These are phyloP conservation scores for Gymnogyps californianus DNA, from an alignment of 2,113 vertebrate genomes.

Conservation along the genomic window DNA sequence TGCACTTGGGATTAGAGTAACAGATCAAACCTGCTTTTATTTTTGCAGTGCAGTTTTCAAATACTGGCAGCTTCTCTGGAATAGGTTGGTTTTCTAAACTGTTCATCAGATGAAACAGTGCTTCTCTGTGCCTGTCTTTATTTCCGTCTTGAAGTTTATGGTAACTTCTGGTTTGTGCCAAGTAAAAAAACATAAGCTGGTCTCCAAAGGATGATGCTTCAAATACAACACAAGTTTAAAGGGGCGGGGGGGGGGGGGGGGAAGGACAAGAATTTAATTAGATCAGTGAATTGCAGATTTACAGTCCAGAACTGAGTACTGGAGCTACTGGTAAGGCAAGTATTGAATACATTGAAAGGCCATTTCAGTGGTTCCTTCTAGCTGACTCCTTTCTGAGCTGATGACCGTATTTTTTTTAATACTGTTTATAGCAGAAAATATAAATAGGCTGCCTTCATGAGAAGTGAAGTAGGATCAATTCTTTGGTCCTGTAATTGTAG, in stretches of 20 bases:
- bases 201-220: neutral
- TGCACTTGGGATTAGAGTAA: neutral
- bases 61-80: neutral
- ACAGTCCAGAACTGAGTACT: neutral
- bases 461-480: neutral
- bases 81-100: neutral
- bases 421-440: neutral
- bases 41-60: neutral
- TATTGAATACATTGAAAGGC: neutral
- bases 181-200: neutral
- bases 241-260: no score
- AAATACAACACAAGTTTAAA: neutral
- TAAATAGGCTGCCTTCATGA: neutral
- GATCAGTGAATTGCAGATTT: neutral
- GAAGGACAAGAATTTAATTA: neutral
- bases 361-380: neutral
- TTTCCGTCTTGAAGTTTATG: neutral
- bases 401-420: rapidly evolving
- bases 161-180: neutral
- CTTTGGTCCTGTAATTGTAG: neutral
- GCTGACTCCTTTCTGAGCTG: neutral
- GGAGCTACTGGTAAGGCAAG: neutral
- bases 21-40: neutral
- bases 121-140: neutral
- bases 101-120: neutral